Percentiles rank a stretch among this genome's conserved stretches.
phyloP scores from a whole-genome alignment of 2,113 vertebrate species.

The Bungarus multicinctus region DNA sequence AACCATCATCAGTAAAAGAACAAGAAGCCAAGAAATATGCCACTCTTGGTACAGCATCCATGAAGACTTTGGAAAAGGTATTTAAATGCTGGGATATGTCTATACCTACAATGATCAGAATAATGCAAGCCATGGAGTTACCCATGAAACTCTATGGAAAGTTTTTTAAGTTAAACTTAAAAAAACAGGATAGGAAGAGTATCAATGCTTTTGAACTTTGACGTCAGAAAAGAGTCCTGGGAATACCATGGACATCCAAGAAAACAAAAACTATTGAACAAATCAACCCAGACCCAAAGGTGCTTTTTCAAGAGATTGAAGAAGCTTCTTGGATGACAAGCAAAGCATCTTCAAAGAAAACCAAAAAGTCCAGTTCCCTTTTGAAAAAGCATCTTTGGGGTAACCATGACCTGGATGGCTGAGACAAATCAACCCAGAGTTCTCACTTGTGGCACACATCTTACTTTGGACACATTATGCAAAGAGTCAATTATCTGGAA shows the following conservation, averaged over 20 bases:
- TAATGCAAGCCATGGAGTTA: neutral
- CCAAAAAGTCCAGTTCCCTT: too few relatives aligned
- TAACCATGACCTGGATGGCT: too few relatives aligned
- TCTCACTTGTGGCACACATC: neutral
- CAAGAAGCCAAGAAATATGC: neutral
- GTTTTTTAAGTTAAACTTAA: neutral
- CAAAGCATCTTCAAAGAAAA: too few relatives aligned
- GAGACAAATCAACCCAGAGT: neutral
- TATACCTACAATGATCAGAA: neutral
- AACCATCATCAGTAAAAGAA: neutral
- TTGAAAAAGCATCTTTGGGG: too few relatives aligned
- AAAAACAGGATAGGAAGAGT: neutral
- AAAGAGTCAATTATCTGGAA: neutral
- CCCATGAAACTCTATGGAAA: neutral
- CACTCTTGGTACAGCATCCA: neutral
- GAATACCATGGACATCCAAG: neutral
- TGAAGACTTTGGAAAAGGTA: neutral
- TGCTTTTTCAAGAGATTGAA: too few relatives aligned
- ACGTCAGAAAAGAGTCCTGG: neutral
- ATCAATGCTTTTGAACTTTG: neutral
- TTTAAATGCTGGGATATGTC: neutral
- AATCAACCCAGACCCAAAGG: neutral
- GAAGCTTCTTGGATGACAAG: too few relatives aligned
- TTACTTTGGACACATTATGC: neutral
- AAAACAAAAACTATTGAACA: neutral